These are phyloP conservation scores for Procapra przewalskii DNA, from an alignment of 2,113 vertebrate genomes.

Conservation along the genomic window DNA sequence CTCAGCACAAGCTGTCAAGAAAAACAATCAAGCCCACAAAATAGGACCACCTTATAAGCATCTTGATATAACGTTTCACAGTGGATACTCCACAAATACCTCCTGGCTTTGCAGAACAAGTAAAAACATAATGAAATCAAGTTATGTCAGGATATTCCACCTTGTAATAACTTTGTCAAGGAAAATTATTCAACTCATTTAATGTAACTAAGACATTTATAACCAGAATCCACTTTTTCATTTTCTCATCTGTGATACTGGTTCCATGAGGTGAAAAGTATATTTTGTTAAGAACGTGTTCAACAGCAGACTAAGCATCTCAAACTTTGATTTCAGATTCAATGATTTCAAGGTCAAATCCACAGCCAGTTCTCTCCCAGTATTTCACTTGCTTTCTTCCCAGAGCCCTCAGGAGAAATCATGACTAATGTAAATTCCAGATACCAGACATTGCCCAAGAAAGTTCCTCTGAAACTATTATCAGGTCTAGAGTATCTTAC, in stretches of 20 bases:
- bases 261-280: background rate
- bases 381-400: slow-evolving; percentile 13
- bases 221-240: background rate
- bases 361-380: background rate
- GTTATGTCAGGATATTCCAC: background rate
- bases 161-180: background rate
- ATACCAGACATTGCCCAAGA: background rate
- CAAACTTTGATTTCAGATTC: background rate
- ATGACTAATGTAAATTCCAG: background rate
- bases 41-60: background rate
- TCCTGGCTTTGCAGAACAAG: background rate
- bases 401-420: background rate
- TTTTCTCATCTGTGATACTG: background rate
- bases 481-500: background rate
- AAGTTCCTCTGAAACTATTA: background rate
- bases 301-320: background rate
- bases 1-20: background rate
- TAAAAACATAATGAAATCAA: background rate
- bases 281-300: slow-evolving; percentile 6
- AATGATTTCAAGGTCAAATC: background rate
- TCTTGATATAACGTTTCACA: background rate
- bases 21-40: background rate
- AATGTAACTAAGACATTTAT: background rate
- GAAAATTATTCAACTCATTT: slow-evolving; percentile 20
- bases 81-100: background rate